phyloP scores from a whole-genome alignment of 2,113 vertebrate genomes.

The Halcyon senegalensis region DNA sequence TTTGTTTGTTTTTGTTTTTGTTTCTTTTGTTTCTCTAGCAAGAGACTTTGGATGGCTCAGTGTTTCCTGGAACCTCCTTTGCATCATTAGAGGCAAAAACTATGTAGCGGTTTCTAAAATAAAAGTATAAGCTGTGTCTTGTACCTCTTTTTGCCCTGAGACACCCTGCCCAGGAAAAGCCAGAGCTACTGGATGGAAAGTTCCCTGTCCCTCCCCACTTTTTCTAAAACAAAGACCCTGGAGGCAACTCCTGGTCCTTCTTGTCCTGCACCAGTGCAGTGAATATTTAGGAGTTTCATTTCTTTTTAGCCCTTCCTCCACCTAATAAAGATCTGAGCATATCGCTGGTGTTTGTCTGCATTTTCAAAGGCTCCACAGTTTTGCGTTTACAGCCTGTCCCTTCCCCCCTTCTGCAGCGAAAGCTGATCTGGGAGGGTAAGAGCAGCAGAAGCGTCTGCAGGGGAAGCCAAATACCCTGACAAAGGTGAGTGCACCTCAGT shows the following conservation, averaged over 20 bases:
- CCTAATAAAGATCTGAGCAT: conserved; percentile 77
- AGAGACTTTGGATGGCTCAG: not conserved
- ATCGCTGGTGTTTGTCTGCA: conserved; percentile 17
- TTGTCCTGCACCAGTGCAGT: conserved; percentile 21
- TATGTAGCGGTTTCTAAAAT: conserved; percentile 58
- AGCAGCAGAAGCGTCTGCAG: not conserved
- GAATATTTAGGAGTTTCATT: conserved; percentile 46
- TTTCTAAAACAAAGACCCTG: not conserved
- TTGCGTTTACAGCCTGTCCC: not conserved
- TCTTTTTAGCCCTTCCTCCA: conserved; percentile 60
- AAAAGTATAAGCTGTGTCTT: conserved; percentile 57
- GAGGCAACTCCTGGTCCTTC: not conserved
- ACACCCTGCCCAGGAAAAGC: not conserved
- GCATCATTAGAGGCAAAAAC: conserved; percentile 42
- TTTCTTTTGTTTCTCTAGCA: not conserved
- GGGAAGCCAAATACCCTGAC: accelerated
- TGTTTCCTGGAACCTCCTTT: conserved; percentile 22
- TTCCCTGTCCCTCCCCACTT: not conserved
- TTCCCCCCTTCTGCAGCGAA: not conserved
- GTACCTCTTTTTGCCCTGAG: conserved; percentile 15
- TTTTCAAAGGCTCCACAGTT: not conserved
- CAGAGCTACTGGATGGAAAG: not conserved
- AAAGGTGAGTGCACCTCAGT: not conserved
- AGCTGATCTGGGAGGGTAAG: not conserved
- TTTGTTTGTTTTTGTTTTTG: not conserved